Evolutionary conservation across 2,888 invertebrate species (phyloP).

Genomic region (Himalopsyche anomala): DNA sequence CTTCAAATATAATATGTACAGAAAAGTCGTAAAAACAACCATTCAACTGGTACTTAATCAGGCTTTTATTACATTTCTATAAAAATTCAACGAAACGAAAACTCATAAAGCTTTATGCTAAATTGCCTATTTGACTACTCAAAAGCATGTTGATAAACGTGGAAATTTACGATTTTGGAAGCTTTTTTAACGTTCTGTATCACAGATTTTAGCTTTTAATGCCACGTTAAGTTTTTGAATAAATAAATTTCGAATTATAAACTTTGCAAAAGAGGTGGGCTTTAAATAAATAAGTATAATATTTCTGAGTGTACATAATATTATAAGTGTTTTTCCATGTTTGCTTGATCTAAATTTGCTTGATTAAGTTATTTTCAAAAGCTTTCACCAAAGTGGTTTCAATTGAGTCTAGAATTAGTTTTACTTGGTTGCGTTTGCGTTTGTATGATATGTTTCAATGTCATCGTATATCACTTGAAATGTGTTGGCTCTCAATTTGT

Average conservation of each 20-base stretch:
- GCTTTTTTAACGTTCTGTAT: conserved; percentile 35
- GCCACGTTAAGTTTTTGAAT: conserved; percentile 9
- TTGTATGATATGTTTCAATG: too few species aligned
- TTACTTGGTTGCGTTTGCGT: too few species aligned
- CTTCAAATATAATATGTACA: background rate
- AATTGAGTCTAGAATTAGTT: too few species aligned
- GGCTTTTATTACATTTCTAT: conserved; percentile 23
- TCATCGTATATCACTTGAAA: too few species aligned
- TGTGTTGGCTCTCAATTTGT: too few species aligned
- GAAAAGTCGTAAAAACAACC: conserved; percentile 2
- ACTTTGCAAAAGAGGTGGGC: background rate
- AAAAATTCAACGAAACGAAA: conserved; percentile 41
- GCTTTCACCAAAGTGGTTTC: too few species aligned
- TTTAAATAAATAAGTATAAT: too few species aligned
- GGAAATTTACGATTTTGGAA: conserved; percentile 24
- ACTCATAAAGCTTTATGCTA: conserved; percentile 40
- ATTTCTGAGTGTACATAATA: too few species aligned
- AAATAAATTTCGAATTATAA: background rate
- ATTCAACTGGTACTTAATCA: conserved; percentile 25
- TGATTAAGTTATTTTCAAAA: too few species aligned
- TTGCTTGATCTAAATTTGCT: too few species aligned
- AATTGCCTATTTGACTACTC: conserved; percentile 38
- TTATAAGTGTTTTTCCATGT: too few species aligned
- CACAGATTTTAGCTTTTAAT: background rate
- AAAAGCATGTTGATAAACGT: conserved; percentile 38